Conservation (phyloP, 2,888 invertebrate species). For the Cotesia congregata region DNA sequence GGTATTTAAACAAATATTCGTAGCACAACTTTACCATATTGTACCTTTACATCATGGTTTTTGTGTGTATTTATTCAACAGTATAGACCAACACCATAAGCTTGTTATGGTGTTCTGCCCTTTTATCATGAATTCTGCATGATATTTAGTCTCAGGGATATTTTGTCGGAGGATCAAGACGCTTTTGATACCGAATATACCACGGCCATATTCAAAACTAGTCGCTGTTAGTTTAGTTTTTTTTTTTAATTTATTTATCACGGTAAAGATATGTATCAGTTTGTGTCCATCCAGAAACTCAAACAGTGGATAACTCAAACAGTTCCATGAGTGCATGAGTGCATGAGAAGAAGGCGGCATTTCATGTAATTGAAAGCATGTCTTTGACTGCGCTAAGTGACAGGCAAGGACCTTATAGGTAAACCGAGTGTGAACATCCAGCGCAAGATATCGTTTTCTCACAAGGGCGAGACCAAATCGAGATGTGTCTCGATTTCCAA, state of each 20-base stretch:
- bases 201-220: slow-evolving; percentile 24
- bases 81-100: too few relatives aligned
- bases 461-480: slow-evolving; percentile 41
- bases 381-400: slow-evolving; percentile 59
- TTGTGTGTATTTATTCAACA: too few relatives aligned
- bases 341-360: slow-evolving; percentile 47
- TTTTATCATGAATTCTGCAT: too few relatives aligned
- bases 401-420: slow-evolving; percentile 65
- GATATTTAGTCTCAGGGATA: too few relatives aligned
- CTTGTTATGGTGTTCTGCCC: too few relatives aligned
- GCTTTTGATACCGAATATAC: background rate
- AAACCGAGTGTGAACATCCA: slow-evolving; percentile 55
- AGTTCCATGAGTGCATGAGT: slow-evolving; percentile 17
- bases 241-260: slow-evolving; percentile 1
- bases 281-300: slow-evolving; percentile 18
- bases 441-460: slow-evolving; percentile 40
- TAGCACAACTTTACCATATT: too few relatives aligned
- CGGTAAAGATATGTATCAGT: slow-evolving; percentile 33
- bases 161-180: background rate
- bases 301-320: background rate
- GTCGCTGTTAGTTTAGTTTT: background rate
- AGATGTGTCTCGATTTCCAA: slow-evolving; percentile 28
- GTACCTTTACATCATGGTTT: too few relatives aligned
- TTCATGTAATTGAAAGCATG: slow-evolving; percentile 64
- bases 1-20: too few relatives aligned